Percentiles rank a stretch among this genome's conserved stretches.
Conservation (phyloP, 2,113 vertebrate genomes). For the Bagarius yarrelli region DNA sequence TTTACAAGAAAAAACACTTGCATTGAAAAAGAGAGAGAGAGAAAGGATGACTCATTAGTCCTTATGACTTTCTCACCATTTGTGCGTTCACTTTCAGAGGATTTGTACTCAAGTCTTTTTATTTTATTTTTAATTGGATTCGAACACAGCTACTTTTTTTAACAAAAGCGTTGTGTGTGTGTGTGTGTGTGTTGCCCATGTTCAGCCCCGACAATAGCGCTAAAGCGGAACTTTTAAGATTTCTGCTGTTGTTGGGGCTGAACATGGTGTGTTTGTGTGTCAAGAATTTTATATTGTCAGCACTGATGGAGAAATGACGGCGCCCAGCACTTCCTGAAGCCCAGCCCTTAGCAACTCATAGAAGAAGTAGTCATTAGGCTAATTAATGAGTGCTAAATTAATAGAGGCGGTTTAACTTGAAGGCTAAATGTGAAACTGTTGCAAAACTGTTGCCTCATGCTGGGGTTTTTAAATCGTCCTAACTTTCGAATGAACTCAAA, state of each 20-base stretch:
- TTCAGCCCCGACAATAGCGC: neutral
- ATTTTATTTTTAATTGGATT: neutral
- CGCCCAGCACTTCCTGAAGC: neutral
- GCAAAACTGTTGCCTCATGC: neutral
- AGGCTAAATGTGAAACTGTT: neutral
- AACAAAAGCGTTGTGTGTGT: no score
- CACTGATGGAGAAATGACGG: neutral
- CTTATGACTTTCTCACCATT: neutral
- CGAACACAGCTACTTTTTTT: neutral
- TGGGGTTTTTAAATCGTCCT: neutral
- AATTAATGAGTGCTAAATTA: neutral
- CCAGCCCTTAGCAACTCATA: neutral
- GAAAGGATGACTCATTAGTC: constrained; percentile 7
- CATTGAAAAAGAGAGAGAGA: neutral
- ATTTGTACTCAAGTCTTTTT: neutral
- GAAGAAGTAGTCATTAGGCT: neutral
- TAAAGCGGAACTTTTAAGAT: neutral
- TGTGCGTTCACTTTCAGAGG: neutral
- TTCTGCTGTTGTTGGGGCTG: accelerated
- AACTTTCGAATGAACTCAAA: neutral
- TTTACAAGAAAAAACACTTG: neutral
- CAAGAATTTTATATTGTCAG: neutral
- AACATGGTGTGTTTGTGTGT: neutral
- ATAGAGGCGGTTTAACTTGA: neutral
- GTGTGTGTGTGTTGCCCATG: no score